These are phyloP conservation scores for Mormyrops boulengeri DNA, from an alignment of 2,797 vertebrate genomes.

Conservation along the genomic window DNA sequence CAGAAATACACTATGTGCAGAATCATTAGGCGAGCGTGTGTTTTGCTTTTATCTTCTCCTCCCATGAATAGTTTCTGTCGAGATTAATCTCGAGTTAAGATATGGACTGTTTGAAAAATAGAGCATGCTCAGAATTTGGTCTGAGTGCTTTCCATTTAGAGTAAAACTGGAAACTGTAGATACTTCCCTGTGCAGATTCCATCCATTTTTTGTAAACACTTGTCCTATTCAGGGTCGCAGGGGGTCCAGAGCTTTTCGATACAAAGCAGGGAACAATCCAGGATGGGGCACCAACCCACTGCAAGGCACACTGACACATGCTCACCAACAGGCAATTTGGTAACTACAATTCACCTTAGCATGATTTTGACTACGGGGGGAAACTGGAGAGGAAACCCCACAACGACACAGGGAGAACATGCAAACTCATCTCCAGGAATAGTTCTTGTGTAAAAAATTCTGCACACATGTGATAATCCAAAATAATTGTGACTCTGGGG, in stretches of 20 bases:
- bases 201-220: not conserved
- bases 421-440: no score
- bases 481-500: not conserved
- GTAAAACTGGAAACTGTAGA: not conserved
- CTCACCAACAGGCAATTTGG: no score
- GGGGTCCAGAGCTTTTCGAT: no score
- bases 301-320: no score
- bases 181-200: not conserved
- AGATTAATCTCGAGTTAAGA: not conserved
- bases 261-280: no score
- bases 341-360: no score
- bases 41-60: not conserved
- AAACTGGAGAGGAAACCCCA: no score
- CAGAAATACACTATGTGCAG: not conserved
- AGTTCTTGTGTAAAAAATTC: no score
- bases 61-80: not conserved
- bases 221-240: not conserved
- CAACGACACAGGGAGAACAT: no score
- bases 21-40: not conserved
- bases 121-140: not conserved
- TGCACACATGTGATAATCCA: not conserved
- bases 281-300: no score
- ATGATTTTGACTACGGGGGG: no score
- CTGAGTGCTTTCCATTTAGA: not conserved
- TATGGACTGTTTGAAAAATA: not conserved